A percentile compares a stretch with the other conserved stretches of the same genome.
Evolutionary conservation across 2,797 vertebrate species (phyloP).

Genomic region (Cercopithecus mitis): DNA sequence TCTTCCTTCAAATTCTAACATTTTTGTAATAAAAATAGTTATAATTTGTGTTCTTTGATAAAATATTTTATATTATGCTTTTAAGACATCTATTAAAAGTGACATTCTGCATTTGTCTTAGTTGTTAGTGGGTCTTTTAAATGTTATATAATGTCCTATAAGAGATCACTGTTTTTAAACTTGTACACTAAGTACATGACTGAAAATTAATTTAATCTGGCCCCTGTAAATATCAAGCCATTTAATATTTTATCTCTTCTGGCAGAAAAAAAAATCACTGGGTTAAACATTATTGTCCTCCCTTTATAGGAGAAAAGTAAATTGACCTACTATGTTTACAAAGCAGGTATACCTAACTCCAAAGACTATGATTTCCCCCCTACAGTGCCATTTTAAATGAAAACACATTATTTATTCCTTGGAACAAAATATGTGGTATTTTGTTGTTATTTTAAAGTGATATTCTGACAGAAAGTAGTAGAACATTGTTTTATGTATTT

Average conservation of each 20-base stretch:
- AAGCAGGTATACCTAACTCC: neutral
- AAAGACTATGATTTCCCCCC: neutral
- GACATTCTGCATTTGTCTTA: neutral
- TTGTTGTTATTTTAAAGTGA: neutral
- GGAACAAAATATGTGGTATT: neutral
- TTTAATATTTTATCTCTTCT: neutral
- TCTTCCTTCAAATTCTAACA: neutral
- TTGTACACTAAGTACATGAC: neutral
- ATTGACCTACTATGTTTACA: neutral
- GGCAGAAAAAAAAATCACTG: neutral
- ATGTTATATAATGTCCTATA: neutral
- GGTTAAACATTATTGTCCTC: neutral
- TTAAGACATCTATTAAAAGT: neutral
- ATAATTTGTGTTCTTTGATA: neutral
- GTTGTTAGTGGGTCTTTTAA: neutral
- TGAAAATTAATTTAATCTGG: neutral
- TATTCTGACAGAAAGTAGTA: conserved; percentile 11
- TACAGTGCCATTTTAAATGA: neutral
- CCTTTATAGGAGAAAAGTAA: neutral
- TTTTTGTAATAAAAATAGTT: conserved; percentile 1
- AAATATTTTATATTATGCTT: conserved; percentile 1
- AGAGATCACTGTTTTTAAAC: conserved; percentile 1
- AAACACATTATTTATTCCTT: neutral
- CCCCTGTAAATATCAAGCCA: neutral
- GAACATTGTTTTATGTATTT: neutral